phyloP scores from a whole-genome alignment of 2,888 invertebrate species.

The Teleogryllus oceanicus region DNA sequence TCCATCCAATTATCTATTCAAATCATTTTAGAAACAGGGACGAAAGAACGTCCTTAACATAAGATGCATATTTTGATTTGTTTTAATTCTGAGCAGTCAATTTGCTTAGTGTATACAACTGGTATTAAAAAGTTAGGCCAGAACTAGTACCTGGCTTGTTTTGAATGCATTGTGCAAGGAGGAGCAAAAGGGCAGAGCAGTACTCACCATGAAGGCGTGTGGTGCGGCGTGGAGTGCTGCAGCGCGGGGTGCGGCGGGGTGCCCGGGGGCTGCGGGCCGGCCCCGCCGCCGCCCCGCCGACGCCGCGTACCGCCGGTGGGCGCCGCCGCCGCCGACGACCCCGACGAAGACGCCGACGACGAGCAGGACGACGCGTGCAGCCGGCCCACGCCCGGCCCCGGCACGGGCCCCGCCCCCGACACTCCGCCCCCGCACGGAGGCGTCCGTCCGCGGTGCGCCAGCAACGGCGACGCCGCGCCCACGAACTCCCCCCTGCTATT shows the following conservation, averaged over 20 bases:
- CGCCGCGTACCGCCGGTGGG: neutral
- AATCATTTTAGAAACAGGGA: too few species aligned
- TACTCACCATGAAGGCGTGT: conserved; percentile 35
- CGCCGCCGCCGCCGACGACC: conserved; percentile 22
- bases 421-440: conserved; percentile 26
- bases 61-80: too few species aligned
- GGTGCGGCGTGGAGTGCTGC: conserved; percentile 32
- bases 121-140: too few species aligned
- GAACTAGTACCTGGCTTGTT: too few species aligned
- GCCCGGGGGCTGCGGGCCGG: conserved; percentile 12
- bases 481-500: conserved; percentile 29
- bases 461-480: conserved; percentile 32
- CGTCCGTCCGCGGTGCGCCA: conserved; percentile 34
- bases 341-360: conserved; percentile 25
- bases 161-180: neutral
- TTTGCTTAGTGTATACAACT: too few species aligned
- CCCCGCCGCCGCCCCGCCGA: conserved; percentile 18
- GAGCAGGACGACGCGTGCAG: conserved; percentile 21
- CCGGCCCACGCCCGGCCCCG: neutral
- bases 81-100: too few species aligned
- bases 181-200: neutral
- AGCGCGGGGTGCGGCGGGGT: conserved; percentile 29
- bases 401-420: conserved; percentile 42
- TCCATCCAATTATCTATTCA: too few species aligned
- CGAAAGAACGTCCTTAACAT: too few species aligned